Evolutionary conservation across 1,140 invertebrate species (phyloP).

Genomic region (Drosophila truncata): DNA sequence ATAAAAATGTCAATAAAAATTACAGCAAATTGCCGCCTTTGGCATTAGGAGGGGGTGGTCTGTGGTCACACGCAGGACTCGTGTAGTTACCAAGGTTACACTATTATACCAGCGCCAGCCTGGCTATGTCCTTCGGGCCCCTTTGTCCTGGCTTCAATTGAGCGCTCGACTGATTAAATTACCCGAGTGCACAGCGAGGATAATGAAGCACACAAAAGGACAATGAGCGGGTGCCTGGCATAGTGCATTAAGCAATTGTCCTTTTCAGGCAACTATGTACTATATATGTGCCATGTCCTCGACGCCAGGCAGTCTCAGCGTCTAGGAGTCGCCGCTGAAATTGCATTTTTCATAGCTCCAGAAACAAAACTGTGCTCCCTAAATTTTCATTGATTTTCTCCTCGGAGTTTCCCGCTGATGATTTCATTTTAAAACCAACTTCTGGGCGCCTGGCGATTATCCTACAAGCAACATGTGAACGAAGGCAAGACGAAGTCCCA

Average conservation of each 20-base stretch:
- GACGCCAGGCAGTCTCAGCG: conserved; percentile 58
- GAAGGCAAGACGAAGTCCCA: conserved; percentile 27
- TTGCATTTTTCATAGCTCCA: conserved; percentile 57
- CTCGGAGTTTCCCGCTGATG: conserved; percentile 39
- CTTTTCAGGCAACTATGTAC: conserved; percentile 1
- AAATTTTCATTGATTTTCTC: conserved; percentile 69
- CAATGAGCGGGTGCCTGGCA: conserved; percentile 5
- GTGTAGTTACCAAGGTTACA: conserved; percentile 68
- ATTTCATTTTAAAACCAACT: conserved; percentile 58
- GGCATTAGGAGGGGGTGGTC: conserved; percentile 23
- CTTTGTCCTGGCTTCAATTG: conserved; percentile 67
- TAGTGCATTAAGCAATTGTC: conserved; percentile 68
- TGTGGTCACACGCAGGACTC: conserved; percentile 54
- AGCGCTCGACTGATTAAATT: conserved; percentile 74
- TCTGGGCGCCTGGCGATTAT: conserved; percentile 29
- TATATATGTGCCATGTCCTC: conserved; percentile 33
- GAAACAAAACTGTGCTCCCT: conserved; percentile 34
- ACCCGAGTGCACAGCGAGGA: conserved; percentile 54
- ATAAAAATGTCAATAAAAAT: conserved; percentile 72
- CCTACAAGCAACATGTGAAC: conserved; percentile 64
- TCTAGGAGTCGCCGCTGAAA: conserved; percentile 61
- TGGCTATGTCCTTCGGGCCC: conserved; percentile 13
- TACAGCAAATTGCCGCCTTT: conserved; percentile 50
- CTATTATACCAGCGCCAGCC: conserved; percentile 11
- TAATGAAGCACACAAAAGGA: conserved; percentile 45